Conservation (phyloP, 1,140 invertebrate species). For the Drosophila ohnishii region DNA sequence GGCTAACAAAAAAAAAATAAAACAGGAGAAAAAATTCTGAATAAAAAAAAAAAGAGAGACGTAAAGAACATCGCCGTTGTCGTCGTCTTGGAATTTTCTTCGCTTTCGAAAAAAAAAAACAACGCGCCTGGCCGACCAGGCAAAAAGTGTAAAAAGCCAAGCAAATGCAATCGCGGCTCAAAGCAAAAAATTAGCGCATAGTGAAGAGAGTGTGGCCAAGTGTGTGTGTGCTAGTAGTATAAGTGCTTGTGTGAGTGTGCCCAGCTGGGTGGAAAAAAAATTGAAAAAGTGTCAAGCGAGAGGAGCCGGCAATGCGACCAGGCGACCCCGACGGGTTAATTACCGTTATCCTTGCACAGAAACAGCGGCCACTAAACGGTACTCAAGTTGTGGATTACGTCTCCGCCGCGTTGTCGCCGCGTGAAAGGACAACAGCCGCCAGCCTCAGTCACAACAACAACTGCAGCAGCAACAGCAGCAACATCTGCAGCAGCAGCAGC, state of each 20-base stretch:
- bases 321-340: conserved; percentile 73
- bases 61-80: conserved; percentile 45
- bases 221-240: conserved; percentile 4
- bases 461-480: conserved; percentile 18
- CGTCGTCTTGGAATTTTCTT: conserved; percentile 56
- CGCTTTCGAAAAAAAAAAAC: conserved; percentile 29
- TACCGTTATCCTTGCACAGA: conserved; percentile 74
- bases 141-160: conserved; percentile 47
- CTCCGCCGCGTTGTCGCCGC: conserved; percentile 24
- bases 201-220: conserved; percentile 35
- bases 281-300: conserved; percentile 78
- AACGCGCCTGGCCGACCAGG: conserved; percentile 38
- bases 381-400: conserved; percentile 62
- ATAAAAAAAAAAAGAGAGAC: conserved; percentile 15
- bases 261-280: conserved; percentile 56
- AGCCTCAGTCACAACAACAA: not conserved
- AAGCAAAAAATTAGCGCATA: conserved; percentile 66
- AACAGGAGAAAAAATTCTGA: conserved; percentile 4
- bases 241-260: conserved; percentile 28
- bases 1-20: conserved; percentile 18
- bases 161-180: conserved; percentile 44
- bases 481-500: not conserved
- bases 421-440: conserved; percentile 56
- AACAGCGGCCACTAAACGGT: conserved; percentile 48
- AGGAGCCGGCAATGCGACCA: conserved; percentile 59